Conservation (phyloP, 2,113 vertebrate genomes). For the Petrocephalus zakoni region DNA sequence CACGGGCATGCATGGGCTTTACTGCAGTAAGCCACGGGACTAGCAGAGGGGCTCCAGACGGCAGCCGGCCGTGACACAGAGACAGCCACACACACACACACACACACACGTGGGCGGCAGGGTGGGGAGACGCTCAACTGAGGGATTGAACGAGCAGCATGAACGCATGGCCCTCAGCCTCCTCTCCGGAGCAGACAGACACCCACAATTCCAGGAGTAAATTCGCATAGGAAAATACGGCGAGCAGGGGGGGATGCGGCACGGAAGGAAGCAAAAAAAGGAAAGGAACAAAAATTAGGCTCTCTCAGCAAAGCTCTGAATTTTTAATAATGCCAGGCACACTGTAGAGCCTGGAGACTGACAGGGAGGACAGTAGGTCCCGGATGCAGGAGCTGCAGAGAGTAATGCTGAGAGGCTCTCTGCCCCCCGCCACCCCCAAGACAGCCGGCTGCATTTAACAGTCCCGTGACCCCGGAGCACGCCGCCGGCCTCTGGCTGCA, state of each 20-base stretch:
- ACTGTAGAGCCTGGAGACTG: neutral
- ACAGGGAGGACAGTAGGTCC: slow-evolving; percentile 11
- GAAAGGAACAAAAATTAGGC: slow-evolving; percentile 19
- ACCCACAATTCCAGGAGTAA: neutral
- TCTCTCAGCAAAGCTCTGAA: slow-evolving; percentile 33
- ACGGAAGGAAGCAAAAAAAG: neutral
- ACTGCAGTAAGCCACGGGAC: neutral
- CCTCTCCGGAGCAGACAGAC: neutral
- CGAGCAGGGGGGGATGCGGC: neutral
- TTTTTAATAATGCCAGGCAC: slow-evolving; percentile 22
- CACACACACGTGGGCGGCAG: neutral
- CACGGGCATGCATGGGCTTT: neutral
- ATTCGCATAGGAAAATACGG: neutral
- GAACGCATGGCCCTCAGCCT: neutral
- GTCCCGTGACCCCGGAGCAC: neutral
- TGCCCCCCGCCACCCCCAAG: neutral
- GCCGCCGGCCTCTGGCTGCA: neutral
- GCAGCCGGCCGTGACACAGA: neutral
- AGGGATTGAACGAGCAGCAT: no score
- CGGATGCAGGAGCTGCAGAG: neutral
- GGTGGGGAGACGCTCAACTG: neutral
- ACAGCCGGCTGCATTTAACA: neutral
- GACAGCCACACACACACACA: neutral
- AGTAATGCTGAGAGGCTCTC: neutral
- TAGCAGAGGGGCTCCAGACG: neutral